Conservation (phyloP, 1,140 invertebrate species). For the Ostrea denselamellosa region DNA sequence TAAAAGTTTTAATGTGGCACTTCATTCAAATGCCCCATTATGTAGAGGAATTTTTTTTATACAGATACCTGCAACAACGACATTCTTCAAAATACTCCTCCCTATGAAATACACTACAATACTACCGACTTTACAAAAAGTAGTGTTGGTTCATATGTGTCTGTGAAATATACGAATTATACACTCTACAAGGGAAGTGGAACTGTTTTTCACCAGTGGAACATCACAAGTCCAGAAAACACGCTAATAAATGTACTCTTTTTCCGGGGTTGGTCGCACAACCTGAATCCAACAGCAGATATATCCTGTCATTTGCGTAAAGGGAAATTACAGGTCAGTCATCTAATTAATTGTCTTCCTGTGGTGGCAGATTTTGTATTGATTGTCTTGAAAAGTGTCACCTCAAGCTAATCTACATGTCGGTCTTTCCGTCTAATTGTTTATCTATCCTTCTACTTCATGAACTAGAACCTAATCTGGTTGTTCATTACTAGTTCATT, state of each 20-base stretch:
- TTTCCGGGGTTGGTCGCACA: neutral
- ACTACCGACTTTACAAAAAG: neutral
- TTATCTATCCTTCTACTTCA: neutral
- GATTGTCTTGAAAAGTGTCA: neutral
- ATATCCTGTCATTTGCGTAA: neutral
- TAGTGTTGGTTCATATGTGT: neutral
- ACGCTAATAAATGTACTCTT: neutral
- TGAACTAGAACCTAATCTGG: neutral
- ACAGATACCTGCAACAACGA: conserved; percentile 19
- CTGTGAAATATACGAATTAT: neutral
- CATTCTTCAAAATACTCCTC: conserved; percentile 4
- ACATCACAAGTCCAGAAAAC: conserved; percentile 1
- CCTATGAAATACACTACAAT: neutral
- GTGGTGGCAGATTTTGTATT: neutral
- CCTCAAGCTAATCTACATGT: neutral
- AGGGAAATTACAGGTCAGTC: conserved; percentile 20
- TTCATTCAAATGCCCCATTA: neutral
- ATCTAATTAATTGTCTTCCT: neutral
- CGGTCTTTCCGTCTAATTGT: neutral
- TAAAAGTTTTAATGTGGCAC: no score
- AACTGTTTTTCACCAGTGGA: neutral
- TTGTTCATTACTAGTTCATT: neutral
- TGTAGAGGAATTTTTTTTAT: neutral
- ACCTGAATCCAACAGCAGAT: conserved; percentile 11
- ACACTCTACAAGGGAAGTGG: neutral